Evolutionary conservation across 2,113 vertebrate species (phyloP), one percentile per base, ranked within the genome.

Genomic region (Tachysurus fulvidraco): DNA sequence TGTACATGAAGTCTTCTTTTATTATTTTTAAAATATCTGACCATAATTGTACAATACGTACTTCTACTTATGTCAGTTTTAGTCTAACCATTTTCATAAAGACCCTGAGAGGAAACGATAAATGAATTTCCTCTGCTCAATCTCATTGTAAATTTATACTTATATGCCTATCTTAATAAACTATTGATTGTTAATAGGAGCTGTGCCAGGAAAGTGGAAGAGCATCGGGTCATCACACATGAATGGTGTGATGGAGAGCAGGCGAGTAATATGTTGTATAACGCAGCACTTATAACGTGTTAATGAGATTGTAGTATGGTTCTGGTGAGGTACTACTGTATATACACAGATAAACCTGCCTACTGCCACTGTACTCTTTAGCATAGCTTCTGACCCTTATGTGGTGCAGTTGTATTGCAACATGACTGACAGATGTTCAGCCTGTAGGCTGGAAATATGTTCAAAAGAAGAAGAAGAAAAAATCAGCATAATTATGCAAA

Each of bases 81-180:
- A 74, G 50, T 14, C 59, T 25, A 25, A 82, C 19, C n/a, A n/a
- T 82, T 82, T 82, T 64, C 41, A 64, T 82, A 41, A 64, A 28
- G 46, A 30, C 21, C 23, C 5, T 50, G 2, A 21, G 21, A 71
- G 0, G 17, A 69, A 69, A 69, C 5, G 1, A 69, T 17, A 21
- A 71, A 21, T 44, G 4, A 11, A 73, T 46, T 46, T 10, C 19
- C 21, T 19, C 8, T 44, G 10, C 9, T 73, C 9, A 41, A 21
- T 44, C 41, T 12, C 41, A 25, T 23, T 23, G 11, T 23, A 25
- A 46, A 74, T 46, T 74, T 46, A 25, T 52, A 76, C 21, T 50
- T 13, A 50, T 16, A 76, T 52, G 23, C 5, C n/a, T 4, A n/a
- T 76, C 23, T 76, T 4, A 76, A 76, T 25, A 76, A n/a, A 13